phyloP scores from a whole-genome alignment of 1,140 invertebrate species.

The Drosophila melanogaster region Release_6_plus_ISO1_MT NT_033777.3:4202001-4202500 shows the following conservation, averaged over 20 bases:
- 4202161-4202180: constrained; percentile 95
- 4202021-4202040: constrained; percentile 91
- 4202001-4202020: constrained; percentile 89
- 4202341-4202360: background rate
- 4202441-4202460: constrained; percentile 99
- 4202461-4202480: constrained; percentile 88
- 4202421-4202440: constrained; percentile 93
- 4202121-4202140: constrained; percentile 92
- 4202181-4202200: constrained; percentile 90
- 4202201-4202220: constrained; percentile 87
- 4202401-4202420: constrained; percentile 91
- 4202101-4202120: constrained; percentile 94
- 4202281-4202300: constrained; percentile 90
- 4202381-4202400: constrained; percentile 95
- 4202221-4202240: constrained; percentile 60
- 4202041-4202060: constrained; percentile 94
- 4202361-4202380: constrained; percentile 89
- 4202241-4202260: constrained; percentile 97
- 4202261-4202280: constrained; percentile 90
- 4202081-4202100: constrained; percentile 99
- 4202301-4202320: constrained; percentile 94
- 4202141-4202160: constrained; percentile 87
- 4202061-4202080: constrained; percentile 95
- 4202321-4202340: constrained; percentile 85
- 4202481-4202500: constrained; percentile 86